A percentile compares a stretch with the other conserved stretches of the same genome.
Evolutionary conservation across 2,888 invertebrate species (phyloP).

Genomic region (Luperina nickerlii): DNA sequence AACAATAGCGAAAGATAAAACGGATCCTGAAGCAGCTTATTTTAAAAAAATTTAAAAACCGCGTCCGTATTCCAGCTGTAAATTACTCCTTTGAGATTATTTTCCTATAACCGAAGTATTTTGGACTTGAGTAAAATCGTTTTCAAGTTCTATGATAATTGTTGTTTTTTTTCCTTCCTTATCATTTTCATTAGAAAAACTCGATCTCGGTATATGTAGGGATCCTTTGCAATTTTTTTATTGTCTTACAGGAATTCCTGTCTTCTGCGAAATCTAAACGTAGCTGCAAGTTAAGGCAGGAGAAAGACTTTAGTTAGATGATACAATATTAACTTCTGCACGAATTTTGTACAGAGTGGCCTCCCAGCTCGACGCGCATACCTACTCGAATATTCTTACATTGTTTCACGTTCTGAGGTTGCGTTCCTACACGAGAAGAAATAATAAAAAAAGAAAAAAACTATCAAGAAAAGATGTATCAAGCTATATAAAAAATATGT

Average conservation of each 20-base stretch:
- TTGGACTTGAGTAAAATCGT: constrained; percentile 21
- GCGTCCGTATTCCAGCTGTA: constrained; percentile 26
- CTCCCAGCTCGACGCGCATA: too few relatives aligned
- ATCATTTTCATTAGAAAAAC: too few relatives aligned
- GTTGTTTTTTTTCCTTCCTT: not conserved
- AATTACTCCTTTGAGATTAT: constrained; percentile 50
- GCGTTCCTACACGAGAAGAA: too few relatives aligned
- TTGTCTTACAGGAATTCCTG: too few relatives aligned
- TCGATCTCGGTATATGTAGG: not conserved
- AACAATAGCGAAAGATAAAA: constrained; percentile 32
- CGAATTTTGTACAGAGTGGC: not conserved
- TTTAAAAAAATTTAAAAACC: constrained; percentile 20
- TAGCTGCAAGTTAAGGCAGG: not conserved
- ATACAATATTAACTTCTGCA: not conserved
- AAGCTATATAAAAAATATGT: too few relatives aligned
- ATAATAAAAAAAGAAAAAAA: too few relatives aligned
- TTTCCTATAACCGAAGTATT: constrained; percentile 28
- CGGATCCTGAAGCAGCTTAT: constrained; percentile 17
- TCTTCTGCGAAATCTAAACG: not conserved
- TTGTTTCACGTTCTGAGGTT: not conserved
- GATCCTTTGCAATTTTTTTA: not conserved
- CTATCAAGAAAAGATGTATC: too few relatives aligned
- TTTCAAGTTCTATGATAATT: not conserved
- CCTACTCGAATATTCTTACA: too few relatives aligned
- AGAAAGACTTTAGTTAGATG: not conserved